Evolutionary conservation across 2,888 invertebrate genomes (phyloP), one percentile per base, ranked within the genome.

Genomic region (Drosophila flavopinicola): DNA sequence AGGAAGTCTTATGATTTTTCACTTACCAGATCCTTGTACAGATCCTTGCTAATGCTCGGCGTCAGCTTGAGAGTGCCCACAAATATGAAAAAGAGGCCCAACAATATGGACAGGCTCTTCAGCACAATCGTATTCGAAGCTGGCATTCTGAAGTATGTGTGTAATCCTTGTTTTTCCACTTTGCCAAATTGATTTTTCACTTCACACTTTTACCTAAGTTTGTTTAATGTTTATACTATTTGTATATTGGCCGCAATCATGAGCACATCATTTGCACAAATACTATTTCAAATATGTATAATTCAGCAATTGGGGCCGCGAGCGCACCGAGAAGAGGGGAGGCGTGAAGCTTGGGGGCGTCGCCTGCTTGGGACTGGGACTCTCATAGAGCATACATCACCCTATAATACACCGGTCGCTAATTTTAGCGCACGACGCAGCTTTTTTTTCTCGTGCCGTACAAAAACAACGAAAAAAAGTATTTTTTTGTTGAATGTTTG

Each of bases 1-100:
- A 9, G 9, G 7, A 33, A 6, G 56, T 63, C 2, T 20, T 20
- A 3, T 44, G 61, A 67, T 72, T 66, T 60, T 56, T 51, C 52
- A 92, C 95, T 94, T 92, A 98, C 98, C 95, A 98, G 94, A 92
- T 98, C 98, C 93, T 97, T 97, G 91, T 98, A 98, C 69, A 98
- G 94, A 92, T 98, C 98, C 93, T 97, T 97, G 87, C 97, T 98
- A 76, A 98, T 94, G 85, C 95, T 94, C 75, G 97, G 97, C 68
- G 98, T 96, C 70, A 98, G 92, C 92, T 98, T 98, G 89, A 98
- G 95, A 60, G 96, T 94, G 60, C 98, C 98, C 75, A 98, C 97
- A 91, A 98, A 98, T 88, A 98, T 94, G 91, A 98, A 98, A 92
- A 98, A 98, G 85, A 98, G 92, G 66, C 98, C 98, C 89, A 98